Evolutionary conservation across 2,797 vertebrate genomes (phyloP).

Genomic region (Sebastes hopkinsi): DNA sequence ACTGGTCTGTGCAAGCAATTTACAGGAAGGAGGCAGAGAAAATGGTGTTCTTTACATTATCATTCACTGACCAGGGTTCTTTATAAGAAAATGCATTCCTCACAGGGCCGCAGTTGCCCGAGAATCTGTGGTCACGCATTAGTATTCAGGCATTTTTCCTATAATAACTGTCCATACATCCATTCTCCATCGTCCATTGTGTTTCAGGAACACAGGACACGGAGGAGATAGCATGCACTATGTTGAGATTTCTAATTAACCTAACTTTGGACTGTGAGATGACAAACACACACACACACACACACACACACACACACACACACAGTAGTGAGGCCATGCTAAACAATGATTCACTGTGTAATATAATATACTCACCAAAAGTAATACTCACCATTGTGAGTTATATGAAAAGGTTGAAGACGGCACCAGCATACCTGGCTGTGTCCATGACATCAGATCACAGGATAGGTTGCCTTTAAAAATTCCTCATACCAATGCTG

Average conservation of each 20-base stretch:
- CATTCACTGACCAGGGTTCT: neutral
- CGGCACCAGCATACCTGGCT: no score
- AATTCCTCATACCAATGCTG: neutral
- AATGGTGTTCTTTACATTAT: neutral
- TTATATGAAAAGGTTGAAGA: neutral
- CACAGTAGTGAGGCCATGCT: neutral
- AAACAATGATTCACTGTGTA: neutral
- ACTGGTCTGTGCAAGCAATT: neutral
- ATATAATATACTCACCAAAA: neutral
- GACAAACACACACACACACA: neutral
- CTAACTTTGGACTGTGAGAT: neutral
- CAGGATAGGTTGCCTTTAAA: neutral
- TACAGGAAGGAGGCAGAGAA: neutral
- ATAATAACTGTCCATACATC: neutral
- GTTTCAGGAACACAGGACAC: neutral
- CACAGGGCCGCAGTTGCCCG: neutral
- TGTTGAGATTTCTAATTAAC: neutral
- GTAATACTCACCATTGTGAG: neutral
- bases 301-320: neutral
- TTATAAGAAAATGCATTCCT: neutral
- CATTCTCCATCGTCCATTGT: neutral
- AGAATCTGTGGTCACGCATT: neutral
- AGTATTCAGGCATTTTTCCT: neutral
- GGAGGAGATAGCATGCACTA: neutral
- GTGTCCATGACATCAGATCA: neutral